Conservation (phyloP, 2,888 invertebrate genomes). For the Zeuzera pyrina region DNA sequence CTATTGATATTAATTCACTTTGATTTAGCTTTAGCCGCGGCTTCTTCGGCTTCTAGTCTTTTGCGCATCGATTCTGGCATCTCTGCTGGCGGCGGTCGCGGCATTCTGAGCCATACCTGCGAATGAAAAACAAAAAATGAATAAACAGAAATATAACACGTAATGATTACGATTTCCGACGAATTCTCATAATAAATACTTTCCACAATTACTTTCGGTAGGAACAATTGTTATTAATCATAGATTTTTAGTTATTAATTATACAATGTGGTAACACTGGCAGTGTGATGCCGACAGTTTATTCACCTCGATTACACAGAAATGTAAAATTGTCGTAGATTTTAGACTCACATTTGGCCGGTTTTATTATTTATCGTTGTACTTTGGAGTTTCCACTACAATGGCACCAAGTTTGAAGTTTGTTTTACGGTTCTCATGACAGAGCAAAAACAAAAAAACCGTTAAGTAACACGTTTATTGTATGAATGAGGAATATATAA, state of each 20-base stretch:
- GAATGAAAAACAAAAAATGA: no score
- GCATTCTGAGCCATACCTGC: conserved; percentile 82
- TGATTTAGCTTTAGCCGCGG: conserved; percentile 46
- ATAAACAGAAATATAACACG: neutral
- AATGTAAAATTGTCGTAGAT: no score
- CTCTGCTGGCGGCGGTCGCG: conserved; percentile 95
- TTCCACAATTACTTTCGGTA: conserved; percentile 49
- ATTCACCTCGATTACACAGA: no score
- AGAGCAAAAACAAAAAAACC: no score
- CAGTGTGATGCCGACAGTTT: no score
- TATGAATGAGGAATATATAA: no score
- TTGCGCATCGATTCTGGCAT: conserved; percentile 94
- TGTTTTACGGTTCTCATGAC: no score
- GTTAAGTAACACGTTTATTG: no score
- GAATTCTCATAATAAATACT: conserved; percentile 28
- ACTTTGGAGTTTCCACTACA: no score
- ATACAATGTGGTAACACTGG: conserved; percentile 77
- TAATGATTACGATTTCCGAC: neutral
- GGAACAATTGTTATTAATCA: conserved; percentile 64
- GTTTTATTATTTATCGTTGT: no score
- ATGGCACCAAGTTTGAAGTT: no score
- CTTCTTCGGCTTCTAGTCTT: conserved; percentile 72
- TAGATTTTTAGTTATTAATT: conserved; percentile 14
- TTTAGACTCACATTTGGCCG: no score
- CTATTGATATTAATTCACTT: conserved; percentile 16